Evolutionary conservation across 2,888 invertebrate genomes (phyloP).

Genomic region (Xylophagus ater): DNA sequence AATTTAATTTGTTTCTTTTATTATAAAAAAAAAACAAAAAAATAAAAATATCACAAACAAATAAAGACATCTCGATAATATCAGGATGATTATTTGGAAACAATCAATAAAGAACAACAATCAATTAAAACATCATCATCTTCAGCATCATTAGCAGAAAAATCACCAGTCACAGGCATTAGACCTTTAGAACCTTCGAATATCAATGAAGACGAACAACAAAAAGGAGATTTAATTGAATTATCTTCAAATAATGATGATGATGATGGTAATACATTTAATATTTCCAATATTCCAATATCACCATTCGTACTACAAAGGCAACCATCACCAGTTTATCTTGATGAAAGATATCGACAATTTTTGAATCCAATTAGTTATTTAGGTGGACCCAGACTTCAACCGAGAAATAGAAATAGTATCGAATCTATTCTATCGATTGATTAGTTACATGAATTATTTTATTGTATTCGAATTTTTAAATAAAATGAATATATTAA

Average conservation of each 20-base stretch:
- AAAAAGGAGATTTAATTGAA: too few species aligned
- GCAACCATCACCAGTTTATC: slow-evolving; percentile 40
- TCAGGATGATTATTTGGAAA: slow-evolving; percentile 16
- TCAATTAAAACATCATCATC: slow-evolving; percentile 10
- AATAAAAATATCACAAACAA: slow-evolving; percentile 18
- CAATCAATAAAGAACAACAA: too few species aligned
- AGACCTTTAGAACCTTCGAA: too few species aligned
- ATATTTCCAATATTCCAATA: slow-evolving; percentile 22
- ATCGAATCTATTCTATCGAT: slow-evolving; percentile 57
- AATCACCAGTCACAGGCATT: too few species aligned
- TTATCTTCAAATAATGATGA: too few species aligned
- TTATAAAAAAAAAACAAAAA: slow-evolving; percentile 8
- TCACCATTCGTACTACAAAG: slow-evolving; percentile 23
- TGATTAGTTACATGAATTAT: slow-evolving; percentile 39
- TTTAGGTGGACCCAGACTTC: slow-evolving; percentile 51
- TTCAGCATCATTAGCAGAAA: slow-evolving; percentile 14
- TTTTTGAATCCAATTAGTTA: slow-evolving; percentile 60
- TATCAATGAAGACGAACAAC: too few species aligned
- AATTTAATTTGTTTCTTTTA: slow-evolving; percentile 13
- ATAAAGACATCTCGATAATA: slow-evolving; percentile 15
- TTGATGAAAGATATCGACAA: slow-evolving; percentile 42
- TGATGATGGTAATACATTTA: slow-evolving; percentile 11
- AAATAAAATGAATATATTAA: not conserved
- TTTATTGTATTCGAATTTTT: slow-evolving; percentile 1
- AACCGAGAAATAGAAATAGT: slow-evolving; percentile 44